phyloP scores from a whole-genome alignment of 2,797 vertebrate species.

The Gymnoscopelus braueri region DNA sequence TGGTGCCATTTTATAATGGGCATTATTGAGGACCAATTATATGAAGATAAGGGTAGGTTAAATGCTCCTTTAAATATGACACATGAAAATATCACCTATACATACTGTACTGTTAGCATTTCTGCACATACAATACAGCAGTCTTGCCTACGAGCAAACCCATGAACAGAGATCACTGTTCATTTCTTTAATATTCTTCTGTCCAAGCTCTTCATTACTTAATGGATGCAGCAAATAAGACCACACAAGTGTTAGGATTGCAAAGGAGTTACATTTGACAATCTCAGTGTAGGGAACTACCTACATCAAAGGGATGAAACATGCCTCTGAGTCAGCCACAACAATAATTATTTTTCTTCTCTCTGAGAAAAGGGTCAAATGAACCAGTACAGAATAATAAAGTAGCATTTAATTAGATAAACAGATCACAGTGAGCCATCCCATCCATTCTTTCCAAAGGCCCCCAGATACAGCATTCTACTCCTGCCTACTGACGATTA shows the following conservation, averaged over 20 bases:
- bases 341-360: conserved; percentile 31
- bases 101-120: conserved; percentile 7
- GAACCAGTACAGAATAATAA: conserved; percentile 33
- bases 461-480: neutral
- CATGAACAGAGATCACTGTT: conserved; percentile 15
- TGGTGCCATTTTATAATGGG: too few relatives aligned
- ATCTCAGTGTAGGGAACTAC: neutral
- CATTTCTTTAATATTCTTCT: conserved; percentile 6
- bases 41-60: neutral
- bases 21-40: too few relatives aligned
- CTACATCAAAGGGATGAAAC: conserved; percentile 4
- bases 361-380: conserved; percentile 33
- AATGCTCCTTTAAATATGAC: conserved; percentile 39
- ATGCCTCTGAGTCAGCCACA: neutral
- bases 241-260: conserved; percentile 5
- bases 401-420: conserved; percentile 42
- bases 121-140: conserved; percentile 19
- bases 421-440: conserved; percentile 38
- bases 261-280: conserved; percentile 2
- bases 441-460: conserved; percentile 15
- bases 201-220: conserved; percentile 12
- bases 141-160: conserved; percentile 8
- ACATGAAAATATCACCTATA: conserved; percentile 56
- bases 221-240: conserved; percentile 10
- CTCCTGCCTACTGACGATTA: neutral